phyloP scores from a whole-genome alignment of 1,140 invertebrate genomes.

The Bombus balteatus region DNA sequence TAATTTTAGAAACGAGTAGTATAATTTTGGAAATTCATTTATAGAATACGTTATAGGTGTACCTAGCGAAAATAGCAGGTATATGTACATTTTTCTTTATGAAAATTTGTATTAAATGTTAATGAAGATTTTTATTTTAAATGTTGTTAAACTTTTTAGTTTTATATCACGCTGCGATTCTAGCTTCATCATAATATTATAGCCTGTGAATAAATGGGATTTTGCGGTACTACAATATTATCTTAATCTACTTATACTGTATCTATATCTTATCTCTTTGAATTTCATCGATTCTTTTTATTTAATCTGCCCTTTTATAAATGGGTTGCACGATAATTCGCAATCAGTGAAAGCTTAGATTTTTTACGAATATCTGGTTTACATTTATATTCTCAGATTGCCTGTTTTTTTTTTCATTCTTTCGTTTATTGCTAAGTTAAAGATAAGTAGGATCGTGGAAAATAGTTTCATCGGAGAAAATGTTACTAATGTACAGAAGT shows the following conservation, averaged over 20 bases:
- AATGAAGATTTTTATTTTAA: neutral
- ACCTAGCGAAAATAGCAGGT: too few species aligned
- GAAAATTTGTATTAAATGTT: too few species aligned
- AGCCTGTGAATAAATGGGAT: neutral
- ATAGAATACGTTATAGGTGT: neutral
- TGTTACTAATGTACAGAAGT: too few species aligned
- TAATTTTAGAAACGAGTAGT: neutral
- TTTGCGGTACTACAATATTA: neutral
- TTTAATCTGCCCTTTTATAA: neutral
- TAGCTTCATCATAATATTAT: neutral
- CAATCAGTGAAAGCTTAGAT: neutral
- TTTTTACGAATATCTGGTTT: neutral
- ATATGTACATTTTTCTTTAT: neutral
- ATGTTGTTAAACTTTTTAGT: neutral
- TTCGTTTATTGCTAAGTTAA: too few species aligned
- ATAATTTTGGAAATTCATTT: neutral
- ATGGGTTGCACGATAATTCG: neutral
- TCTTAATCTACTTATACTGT: neutral
- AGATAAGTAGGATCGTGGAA: too few species aligned
- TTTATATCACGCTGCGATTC: neutral
- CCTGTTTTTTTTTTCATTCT: neutral
- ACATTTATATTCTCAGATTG: neutral
- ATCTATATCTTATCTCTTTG: neutral
- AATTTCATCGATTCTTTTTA: slow-evolving; percentile 1
- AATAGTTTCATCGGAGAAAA: too few species aligned